Percentiles rank a stretch among this genome's conserved stretches.
Conservation (phyloP, 2,113 vertebrate species). For the Raja brachyura region DNA sequence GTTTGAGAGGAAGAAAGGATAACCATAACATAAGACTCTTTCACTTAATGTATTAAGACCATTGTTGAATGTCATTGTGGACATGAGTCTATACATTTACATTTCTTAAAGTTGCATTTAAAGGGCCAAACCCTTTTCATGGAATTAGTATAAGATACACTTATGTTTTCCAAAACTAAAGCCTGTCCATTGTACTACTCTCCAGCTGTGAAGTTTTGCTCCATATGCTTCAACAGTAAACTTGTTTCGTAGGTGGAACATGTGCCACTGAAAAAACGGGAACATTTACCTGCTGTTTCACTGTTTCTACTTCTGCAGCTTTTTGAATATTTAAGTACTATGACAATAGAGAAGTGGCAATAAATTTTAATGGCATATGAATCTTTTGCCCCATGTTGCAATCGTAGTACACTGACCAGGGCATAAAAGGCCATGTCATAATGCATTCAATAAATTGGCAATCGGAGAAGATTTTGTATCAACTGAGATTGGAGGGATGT, state of each 20-base stretch:
- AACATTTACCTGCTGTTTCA: background rate
- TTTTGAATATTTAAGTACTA: background rate
- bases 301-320: background rate
- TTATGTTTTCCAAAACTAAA: background rate
- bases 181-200: background rate
- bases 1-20: background rate
- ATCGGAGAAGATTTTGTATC: background rate
- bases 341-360: background rate
- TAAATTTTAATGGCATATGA: background rate
- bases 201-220: background rate
- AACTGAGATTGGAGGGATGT: background rate
- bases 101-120: background rate
- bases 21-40: background rate
- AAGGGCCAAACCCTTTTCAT: background rate
- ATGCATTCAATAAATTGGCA: background rate
- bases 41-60: constrained; percentile 2
- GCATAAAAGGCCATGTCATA: background rate
- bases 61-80: background rate
- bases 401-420: background rate
- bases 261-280: too few species aligned
- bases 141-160: constrained; percentile 25
- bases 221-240: background rate
- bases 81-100: background rate
- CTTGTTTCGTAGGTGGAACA: background rate
- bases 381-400: background rate